phyloP scores from a whole-genome alignment of 1,140 invertebrate genomes.

The Bombus huntii region DNA sequence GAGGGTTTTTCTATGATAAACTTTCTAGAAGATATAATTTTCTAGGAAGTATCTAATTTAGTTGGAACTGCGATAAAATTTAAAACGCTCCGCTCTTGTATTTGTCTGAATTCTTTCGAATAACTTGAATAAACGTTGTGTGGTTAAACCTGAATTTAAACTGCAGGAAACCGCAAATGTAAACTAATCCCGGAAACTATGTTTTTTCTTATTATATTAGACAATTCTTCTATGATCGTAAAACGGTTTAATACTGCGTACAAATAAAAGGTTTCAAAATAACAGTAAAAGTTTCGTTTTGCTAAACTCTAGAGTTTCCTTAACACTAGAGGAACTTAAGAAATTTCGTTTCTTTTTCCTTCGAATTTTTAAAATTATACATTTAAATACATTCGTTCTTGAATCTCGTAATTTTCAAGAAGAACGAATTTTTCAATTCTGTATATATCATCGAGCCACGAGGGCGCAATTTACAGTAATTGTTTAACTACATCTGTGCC shows the following conservation, averaged over 20 bases:
- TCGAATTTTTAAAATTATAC: too few relatives aligned
- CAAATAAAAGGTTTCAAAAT: too few relatives aligned
- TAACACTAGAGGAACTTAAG: neutral
- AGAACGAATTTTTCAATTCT: neutral
- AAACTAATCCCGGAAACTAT: neutral
- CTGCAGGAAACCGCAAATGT: neutral
- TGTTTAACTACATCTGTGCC: constrained; percentile 43
- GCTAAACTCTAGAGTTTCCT: too few relatives aligned
- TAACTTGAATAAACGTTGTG: neutral
- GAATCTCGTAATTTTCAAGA: neutral
- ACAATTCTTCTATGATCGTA: too few relatives aligned
- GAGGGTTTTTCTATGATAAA: too few relatives aligned
- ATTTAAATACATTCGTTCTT: neutral
- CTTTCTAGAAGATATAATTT: neutral
- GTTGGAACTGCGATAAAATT: neutral
- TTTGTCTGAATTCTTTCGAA: too few relatives aligned
- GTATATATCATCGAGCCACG: neutral
- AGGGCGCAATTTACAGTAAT: constrained; percentile 19
- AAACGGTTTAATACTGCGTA: too few relatives aligned
- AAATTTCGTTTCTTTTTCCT: neutral
- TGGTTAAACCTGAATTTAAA: neutral
- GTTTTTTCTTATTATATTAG: too few relatives aligned
- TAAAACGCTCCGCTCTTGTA: neutral
- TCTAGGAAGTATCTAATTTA: neutral
- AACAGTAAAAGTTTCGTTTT: too few relatives aligned